These are phyloP conservation scores for Exocentrus adspersus DNA, from an alignment of 2,888 invertebrate species.

Conservation along the genomic window DNA sequence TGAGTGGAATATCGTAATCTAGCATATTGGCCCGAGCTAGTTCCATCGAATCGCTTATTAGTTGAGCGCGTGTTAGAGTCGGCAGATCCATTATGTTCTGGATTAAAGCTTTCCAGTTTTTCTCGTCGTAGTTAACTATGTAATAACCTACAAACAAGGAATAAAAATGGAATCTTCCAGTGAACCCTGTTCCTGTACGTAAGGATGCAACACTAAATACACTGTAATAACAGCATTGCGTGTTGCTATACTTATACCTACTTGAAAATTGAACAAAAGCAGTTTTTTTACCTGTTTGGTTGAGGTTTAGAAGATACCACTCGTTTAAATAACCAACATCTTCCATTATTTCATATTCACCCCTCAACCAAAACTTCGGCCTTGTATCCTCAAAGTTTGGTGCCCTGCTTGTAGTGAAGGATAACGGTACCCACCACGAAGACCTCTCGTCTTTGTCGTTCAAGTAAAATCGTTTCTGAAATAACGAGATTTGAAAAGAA, in stretches of 20 bases:
- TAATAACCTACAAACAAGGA: slow-evolving; percentile 66
- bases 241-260: no score
- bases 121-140: slow-evolving; percentile 73
- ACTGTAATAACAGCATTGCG: no score
- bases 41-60: slow-evolving; percentile 75
- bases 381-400: slow-evolving; percentile 58
- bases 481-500: no score
- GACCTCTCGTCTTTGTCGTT: slow-evolving; percentile 49
- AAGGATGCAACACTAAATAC: no score
- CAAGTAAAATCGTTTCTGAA: slow-evolving; percentile 57
- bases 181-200: no score
- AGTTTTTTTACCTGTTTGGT: slow-evolving; percentile 69
- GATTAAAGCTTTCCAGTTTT: slow-evolving; percentile 69
- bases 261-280: neutral
- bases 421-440: slow-evolving; percentile 67
- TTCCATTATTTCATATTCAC: slow-evolving; percentile 55
- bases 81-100: slow-evolving; percentile 68
- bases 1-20: slow-evolving; percentile 68
- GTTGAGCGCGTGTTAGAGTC: slow-evolving; percentile 71
- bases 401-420: slow-evolving; percentile 60
- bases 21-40: slow-evolving; percentile 69
- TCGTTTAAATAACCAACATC: slow-evolving; percentile 55
- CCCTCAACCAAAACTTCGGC: slow-evolving; percentile 66
- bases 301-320: slow-evolving; percentile 74
- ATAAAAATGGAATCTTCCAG: no score